A percentile compares a stretch with the other conserved stretches of the same genome.
These are phyloP conservation scores for Andrena dorsata DNA, from an alignment of 2,888 invertebrate genomes.

Conservation along the genomic window DNA sequence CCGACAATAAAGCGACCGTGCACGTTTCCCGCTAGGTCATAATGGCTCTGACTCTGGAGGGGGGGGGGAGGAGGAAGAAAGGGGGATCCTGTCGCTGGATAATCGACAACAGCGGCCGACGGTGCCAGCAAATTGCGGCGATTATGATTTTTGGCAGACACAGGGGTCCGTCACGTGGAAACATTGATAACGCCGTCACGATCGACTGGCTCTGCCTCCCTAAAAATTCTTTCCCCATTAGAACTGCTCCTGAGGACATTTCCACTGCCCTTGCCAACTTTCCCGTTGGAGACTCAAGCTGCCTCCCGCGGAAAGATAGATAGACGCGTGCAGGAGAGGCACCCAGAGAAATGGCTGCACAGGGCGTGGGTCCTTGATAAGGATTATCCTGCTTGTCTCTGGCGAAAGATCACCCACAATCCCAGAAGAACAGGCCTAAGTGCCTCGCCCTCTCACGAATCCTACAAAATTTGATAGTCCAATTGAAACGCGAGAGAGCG, in stretches of 20 bases:
- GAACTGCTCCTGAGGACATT: not conserved
- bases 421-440: slow-evolving; percentile 20
- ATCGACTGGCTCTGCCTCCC: no score
- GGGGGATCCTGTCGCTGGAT: slow-evolving; percentile 43
- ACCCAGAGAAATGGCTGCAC: slow-evolving; percentile 18
- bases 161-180: not conserved
- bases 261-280: not conserved
- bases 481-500: not conserved
- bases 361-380: slow-evolving; percentile 5
- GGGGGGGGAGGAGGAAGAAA: not conserved
- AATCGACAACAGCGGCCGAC: slow-evolving; percentile 45
- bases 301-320: not conserved
- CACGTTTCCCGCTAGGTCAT: slow-evolving; percentile 45
- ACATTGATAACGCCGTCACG: not conserved
- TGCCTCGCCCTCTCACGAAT: not conserved
- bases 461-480: slow-evolving; percentile 36
- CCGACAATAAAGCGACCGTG: slow-evolving; percentile 57
- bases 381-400: slow-evolving; percentile 9
- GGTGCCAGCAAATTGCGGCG: slow-evolving; percentile 37
- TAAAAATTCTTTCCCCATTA: not conserved
- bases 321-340: not conserved
- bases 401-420: not conserved
- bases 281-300: no score
- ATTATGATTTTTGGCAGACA: slow-evolving; percentile 17
- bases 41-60: slow-evolving; percentile 24